Conservation (phyloP, 2,113 vertebrate species). For the Cryptomyrus ogoouensis region DNA sequence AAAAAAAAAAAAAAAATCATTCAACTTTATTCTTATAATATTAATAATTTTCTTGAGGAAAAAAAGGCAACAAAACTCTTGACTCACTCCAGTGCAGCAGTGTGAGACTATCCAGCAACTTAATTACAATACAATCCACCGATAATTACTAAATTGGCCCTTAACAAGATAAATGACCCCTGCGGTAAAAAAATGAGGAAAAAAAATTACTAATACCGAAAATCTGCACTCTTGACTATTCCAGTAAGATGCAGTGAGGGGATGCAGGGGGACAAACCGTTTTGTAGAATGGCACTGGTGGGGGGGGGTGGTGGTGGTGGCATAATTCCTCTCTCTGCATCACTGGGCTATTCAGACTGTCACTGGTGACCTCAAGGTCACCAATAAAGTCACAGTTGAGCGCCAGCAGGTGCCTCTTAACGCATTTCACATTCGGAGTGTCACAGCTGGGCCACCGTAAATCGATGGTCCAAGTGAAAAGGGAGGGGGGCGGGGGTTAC, state of each 20-base stretch:
- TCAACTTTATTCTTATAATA: slow-evolving; percentile 46
- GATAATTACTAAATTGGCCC: slow-evolving; percentile 49
- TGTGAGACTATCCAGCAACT: slow-evolving; percentile 48
- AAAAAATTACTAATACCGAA: slow-evolving; percentile 20
- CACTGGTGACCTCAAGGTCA: not conserved
- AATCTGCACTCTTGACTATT: slow-evolving; percentile 32
- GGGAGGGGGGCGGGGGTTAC: slow-evolving; percentile 19
- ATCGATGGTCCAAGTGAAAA: not conserved
- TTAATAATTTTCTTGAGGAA: slow-evolving; percentile 46
- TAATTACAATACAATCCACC: slow-evolving; percentile 50
- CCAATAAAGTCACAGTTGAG: not conserved
- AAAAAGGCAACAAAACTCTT: slow-evolving; percentile 45
- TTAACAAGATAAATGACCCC: slow-evolving; percentile 36
- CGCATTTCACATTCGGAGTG: slow-evolving; percentile 38
- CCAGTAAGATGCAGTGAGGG: slow-evolving; percentile 30
- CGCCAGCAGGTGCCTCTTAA: not conserved
- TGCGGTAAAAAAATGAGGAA: slow-evolving; percentile 31
- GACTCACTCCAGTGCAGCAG: slow-evolving; percentile 51
- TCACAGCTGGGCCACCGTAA: slow-evolving; percentile 10
- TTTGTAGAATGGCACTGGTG: not conserved
- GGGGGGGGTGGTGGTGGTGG: not conserved
- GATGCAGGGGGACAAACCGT: not conserved
- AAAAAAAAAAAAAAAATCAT: slow-evolving; percentile 19
- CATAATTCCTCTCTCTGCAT: not conserved
- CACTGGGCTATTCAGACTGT: not conserved